A percentile compares a stretch with the other conserved stretches of the same genome.
These are phyloP conservation scores for Bombus superbus DNA, from an alignment of 1,140 invertebrate genomes.

Conservation along the genomic window DNA sequence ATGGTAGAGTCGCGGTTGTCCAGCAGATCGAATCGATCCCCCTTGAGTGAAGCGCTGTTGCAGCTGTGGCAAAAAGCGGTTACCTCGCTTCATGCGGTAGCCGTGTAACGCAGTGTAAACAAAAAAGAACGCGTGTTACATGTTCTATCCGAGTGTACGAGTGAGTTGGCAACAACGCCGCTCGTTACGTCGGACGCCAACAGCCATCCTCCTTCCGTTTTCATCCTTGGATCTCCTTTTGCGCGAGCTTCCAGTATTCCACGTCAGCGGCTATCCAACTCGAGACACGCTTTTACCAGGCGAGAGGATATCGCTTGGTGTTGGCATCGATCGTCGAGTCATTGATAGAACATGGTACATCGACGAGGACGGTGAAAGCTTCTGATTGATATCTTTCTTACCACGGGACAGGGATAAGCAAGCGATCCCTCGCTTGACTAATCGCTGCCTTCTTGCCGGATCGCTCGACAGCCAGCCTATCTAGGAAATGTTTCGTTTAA, in stretches of 20 bases:
- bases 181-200: slow-evolving; percentile 64
- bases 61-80: slow-evolving; percentile 70
- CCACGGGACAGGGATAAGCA: background rate
- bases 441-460: slow-evolving; percentile 2
- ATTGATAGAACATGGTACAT: background rate
- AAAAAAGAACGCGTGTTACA: slow-evolving; percentile 71
- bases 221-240: slow-evolving; percentile 40
- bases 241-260: slow-evolving; percentile 14
- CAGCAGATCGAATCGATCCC: slow-evolving; percentile 57
- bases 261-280: background rate
- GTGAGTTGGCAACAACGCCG: slow-evolving; percentile 73
- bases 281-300: background rate
- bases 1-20: background rate
- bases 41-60: slow-evolving; percentile 52
- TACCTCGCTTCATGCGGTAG: slow-evolving; percentile 72
- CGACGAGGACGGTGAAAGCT: background rate
- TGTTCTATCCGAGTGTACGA: slow-evolving; percentile 39
- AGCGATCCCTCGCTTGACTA: slow-evolving; percentile 1
- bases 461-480: background rate
- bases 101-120: slow-evolving; percentile 73
- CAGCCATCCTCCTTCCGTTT: slow-evolving; percentile 49
- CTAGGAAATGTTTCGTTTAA: background rate
- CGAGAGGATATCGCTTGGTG: background rate
- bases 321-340: background rate
- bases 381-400: slow-evolving; percentile 26